These are phyloP conservation scores for Peromyscus polionotus DNA, from an alignment of 2,113 vertebrate genomes.

Conservation along the genomic window DNA sequence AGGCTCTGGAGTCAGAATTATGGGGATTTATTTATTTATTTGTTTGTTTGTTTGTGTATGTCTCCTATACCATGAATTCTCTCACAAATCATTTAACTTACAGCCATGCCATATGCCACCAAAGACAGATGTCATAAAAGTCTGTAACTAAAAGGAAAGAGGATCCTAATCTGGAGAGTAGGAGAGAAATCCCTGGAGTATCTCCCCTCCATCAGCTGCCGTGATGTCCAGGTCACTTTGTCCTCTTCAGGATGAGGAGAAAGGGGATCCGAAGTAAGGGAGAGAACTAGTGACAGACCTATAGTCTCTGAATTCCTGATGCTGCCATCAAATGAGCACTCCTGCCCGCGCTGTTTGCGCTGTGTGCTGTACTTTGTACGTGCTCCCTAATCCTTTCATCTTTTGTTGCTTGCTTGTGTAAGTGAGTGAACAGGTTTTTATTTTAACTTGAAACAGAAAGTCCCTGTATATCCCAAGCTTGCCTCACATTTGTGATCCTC, in stretches of 20 bases:
- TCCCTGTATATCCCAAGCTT: background rate
- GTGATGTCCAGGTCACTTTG: background rate
- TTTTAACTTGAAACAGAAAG: background rate
- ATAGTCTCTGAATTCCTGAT: background rate
- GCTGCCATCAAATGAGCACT: background rate
- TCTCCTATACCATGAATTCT: background rate
- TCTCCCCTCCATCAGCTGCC: background rate
- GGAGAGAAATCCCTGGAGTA: background rate
- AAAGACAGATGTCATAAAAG: background rate
- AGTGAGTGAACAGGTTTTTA: background rate
- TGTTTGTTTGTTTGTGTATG: background rate
- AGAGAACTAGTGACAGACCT: background rate
- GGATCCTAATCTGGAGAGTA: background rate
- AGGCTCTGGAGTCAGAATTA: background rate
- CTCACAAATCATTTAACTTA: background rate
- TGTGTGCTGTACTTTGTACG: background rate
- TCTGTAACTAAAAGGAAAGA: background rate
- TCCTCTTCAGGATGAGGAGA: background rate
- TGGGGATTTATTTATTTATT: too few species aligned
- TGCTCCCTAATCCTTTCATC: background rate
- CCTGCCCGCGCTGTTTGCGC: background rate
- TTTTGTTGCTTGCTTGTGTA: background rate
- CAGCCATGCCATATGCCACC: background rate
- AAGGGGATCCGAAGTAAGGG: background rate
- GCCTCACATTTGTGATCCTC: background rate